Conservation (phyloP, 2,797 vertebrate species). For the Pelobates cultripes region DNA sequence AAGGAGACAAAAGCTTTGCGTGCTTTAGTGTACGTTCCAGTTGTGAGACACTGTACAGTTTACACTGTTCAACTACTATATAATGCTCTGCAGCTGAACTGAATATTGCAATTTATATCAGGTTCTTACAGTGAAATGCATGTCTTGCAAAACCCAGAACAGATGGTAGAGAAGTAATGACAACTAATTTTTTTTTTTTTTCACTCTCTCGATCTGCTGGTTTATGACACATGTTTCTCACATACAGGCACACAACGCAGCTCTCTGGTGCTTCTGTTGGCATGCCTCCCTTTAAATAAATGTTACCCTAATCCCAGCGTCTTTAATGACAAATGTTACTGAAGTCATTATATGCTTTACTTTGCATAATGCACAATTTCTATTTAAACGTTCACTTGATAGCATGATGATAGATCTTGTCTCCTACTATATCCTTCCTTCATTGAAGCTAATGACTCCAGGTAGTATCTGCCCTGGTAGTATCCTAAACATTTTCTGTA, state of each 20-base stretch:
- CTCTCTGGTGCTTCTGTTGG: neutral
- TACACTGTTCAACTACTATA: neutral
- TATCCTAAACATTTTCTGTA: too few species aligned
- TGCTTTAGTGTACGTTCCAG: neutral
- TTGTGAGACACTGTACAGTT: neutral
- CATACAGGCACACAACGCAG: slow-evolving; percentile 19
- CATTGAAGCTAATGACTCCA: too few species aligned
- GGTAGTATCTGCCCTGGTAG: too few species aligned
- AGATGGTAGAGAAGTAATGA: slow-evolving; percentile 58
- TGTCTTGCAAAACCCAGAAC: slow-evolving; percentile 43
- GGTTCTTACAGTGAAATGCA: slow-evolving; percentile 33
- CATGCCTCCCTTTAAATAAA: too few species aligned
- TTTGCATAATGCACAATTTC: too few species aligned
- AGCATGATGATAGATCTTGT: too few species aligned
- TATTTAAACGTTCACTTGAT: too few species aligned
- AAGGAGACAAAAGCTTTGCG: slow-evolving; percentile 3
- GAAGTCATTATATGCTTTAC: too few species aligned
- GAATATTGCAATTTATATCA: neutral
- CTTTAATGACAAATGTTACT: too few species aligned
- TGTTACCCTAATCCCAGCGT: too few species aligned
- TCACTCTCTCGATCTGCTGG: slow-evolving; percentile 54
- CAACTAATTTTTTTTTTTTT: slow-evolving; percentile 55
- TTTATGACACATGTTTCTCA: slow-evolving; percentile 51
- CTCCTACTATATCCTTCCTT: too few species aligned
- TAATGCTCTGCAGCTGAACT: neutral